phyloP scores from a whole-genome alignment of 1,140 invertebrate species.

The Aphelinus certus region DNA sequence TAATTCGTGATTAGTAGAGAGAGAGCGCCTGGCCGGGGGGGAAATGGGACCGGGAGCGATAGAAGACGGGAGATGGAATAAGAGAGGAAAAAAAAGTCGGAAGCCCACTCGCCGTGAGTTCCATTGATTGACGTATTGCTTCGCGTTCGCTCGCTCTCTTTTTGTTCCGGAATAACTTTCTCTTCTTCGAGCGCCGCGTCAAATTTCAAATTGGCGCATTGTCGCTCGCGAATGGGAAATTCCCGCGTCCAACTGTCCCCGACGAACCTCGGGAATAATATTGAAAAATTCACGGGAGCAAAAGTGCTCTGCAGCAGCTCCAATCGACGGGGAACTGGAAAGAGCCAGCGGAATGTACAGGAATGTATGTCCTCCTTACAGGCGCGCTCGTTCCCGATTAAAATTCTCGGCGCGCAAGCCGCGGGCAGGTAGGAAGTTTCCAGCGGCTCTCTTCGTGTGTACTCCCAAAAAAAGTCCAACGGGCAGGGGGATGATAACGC shows the following conservation, averaged over 20 bases:
- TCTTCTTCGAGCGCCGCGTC: too few relatives aligned
- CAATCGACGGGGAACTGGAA: not conserved
- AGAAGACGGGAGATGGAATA: not conserved
- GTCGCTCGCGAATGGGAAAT: too few relatives aligned
- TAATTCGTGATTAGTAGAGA: conserved; percentile 49
- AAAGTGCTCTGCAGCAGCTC: too few relatives aligned
- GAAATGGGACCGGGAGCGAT: not conserved
- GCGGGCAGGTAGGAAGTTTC: not conserved
- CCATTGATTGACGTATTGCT: too few relatives aligned
- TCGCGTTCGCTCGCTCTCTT: too few relatives aligned
- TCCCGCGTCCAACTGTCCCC: too few relatives aligned
- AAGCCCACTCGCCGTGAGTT: not conserved
- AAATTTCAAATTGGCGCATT: too few relatives aligned
- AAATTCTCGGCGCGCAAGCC: not conserved
- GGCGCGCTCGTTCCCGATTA: conserved; percentile 38
- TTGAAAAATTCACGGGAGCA: too few relatives aligned
- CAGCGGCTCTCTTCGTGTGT: not conserved
- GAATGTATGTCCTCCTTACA: conserved; percentile 39
- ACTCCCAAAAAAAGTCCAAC: not conserved
- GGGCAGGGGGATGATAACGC: too few relatives aligned
- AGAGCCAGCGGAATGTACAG: conserved; percentile 35
- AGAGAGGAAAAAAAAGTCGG: conserved; percentile 8
- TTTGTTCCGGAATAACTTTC: too few relatives aligned
- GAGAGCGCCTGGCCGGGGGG: not conserved
- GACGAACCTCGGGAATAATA: too few relatives aligned